Base-by-base conservation (phyloP, 2,113 vertebrate species). In the Lepus timidus region DNA sequence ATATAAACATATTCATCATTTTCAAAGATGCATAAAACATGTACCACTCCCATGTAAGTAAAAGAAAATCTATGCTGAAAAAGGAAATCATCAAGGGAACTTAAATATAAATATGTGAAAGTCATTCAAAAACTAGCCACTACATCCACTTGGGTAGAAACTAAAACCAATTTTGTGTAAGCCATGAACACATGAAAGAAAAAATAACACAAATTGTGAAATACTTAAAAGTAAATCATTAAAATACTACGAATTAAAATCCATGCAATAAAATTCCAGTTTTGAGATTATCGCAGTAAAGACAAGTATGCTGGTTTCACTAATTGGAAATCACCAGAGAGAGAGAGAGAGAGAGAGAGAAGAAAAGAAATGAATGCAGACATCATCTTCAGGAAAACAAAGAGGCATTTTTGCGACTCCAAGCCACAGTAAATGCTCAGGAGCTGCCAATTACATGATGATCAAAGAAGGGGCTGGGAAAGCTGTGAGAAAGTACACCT, bases 301-400 rank as follows among this genome's bases (percentile, higher is more conserved):
- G 76, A 61, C 3, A 70, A 74, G 52, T 49, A 39, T 22, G 9
- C 7, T 61, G 29, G 61, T 33, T 58, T 88, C 11, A 65, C 19
- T 83, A 71, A 25, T 76, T 93, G 67, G 85, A 95, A 91, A 93
- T 65, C 55, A 65, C 68, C 85, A 52, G 29, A 93, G 93, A 86
- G 71, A 44, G 44, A 49, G 73, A 17, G 19, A 17, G 19, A 29
- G 51, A 90, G 93, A 55, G 44, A 44, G 44, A 44, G 44, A 44
- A 55, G 52, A 36, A 64, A 90, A 78, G 17, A 73, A 64, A 79
- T 6, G 55, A 80, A 93, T 44, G 27, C 65, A 90, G 70, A 68
- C 16, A 55, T 29, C 65, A 39, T 73, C 58, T 13, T 36, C 6
- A 7, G 61, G 27, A 14, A 85, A 94, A 91, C 67, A 80, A 88